phyloP scores from a whole-genome alignment of 2,888 invertebrate genomes.

The Spisula solida region DNA sequence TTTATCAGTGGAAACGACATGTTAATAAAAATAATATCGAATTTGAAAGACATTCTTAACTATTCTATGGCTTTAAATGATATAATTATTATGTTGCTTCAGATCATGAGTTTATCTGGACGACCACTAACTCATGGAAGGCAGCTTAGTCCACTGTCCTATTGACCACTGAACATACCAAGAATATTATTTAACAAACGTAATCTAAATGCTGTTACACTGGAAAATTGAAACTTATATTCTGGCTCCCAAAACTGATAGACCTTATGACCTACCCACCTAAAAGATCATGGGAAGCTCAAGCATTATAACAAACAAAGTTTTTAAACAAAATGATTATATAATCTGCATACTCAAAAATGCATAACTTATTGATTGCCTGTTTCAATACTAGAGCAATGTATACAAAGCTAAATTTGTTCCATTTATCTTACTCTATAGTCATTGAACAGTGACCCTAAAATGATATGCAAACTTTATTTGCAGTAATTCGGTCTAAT shows the following conservation, averaged over 20 bases:
- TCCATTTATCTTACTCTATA: not conserved
- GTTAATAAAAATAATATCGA: not conserved
- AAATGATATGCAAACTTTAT: not conserved
- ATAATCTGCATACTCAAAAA: not conserved
- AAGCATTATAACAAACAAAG: too few species aligned
- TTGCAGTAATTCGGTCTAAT: slow-evolving; percentile 21
- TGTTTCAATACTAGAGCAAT: not conserved
- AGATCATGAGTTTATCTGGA: too few species aligned
- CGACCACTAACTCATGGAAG: too few species aligned
- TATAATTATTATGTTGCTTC: too few species aligned
- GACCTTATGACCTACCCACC: too few species aligned
- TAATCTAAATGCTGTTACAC: too few species aligned
- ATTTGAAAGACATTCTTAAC: not conserved
- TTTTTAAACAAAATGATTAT: not conserved
- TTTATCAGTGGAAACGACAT: not conserved
- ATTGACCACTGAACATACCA: too few species aligned
- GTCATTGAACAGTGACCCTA: slow-evolving; percentile 2
- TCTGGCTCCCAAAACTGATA: too few species aligned
- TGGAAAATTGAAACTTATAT: too few species aligned
- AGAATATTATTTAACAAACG: too few species aligned
- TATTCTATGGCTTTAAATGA: not conserved
- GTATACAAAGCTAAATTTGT: not conserved
- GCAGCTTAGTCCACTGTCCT: too few species aligned
- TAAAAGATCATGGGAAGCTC: too few species aligned
- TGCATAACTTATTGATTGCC: not conserved